Evolutionary conservation across 2,888 invertebrate species (phyloP), one percentile per base, ranked within the genome.

Genomic region (Drosophila longiperda): DNA sequence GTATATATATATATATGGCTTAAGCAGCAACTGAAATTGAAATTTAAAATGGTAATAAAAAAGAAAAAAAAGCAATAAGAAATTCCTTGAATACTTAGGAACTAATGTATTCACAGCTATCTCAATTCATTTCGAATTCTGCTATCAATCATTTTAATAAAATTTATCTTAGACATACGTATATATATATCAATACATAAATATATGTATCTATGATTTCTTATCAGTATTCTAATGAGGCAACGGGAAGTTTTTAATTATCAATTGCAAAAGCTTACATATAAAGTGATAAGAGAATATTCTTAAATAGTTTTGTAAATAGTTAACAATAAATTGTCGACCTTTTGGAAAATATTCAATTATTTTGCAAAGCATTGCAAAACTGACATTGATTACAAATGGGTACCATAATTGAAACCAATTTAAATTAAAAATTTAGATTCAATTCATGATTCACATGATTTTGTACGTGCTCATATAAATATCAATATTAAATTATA

Each of bases 221-320:
- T n/a, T 17, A 6, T 45, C 17, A 33, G 1, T 7, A 4, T 48
- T 45, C 45, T 26, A 20, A 11, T 38, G 2, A 3, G 34, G 29
- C 32, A 61, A 48, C 15, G 26, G 53, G 40, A 34, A n/a, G 9
- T 53, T 64, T 62, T 59, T 55, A 78, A 76, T 68, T 73, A 73
- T 65, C 58, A 65, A 62, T 54, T 65, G 74, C 52, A 65, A 78
- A 55, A 58, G 64, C 38, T 54, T 73, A 48, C 40, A 52, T 74
- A 60, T 52, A 69, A 68, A 57, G 42, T 59, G 42, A 62, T 55
- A 52, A 34, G 29, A 52, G 11, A 42, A 45, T n/a, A n/a, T 34
- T 17, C 11, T 4, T 12, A 23, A 34, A 34, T 36, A 20, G 15
- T 54, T 62, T 42, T 34, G 32, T 48, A 7, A 11, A 29, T 54